Base-by-base conservation (phyloP, 1,140 invertebrate genomes). In the Macrostomum lignano region DNA sequence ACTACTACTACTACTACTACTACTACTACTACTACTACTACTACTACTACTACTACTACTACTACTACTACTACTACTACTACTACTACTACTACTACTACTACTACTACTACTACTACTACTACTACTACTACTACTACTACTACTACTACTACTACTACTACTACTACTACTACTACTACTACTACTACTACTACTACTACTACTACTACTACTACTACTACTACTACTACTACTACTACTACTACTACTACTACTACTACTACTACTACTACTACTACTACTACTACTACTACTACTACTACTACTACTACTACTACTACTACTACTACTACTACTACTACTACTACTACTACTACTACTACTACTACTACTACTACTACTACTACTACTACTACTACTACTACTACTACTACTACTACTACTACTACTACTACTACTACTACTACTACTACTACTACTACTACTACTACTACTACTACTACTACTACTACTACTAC, bases 21-120 rank as follows among this genome's bases (percentile, higher is more conserved):
- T 34, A 34, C 33, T 34, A 34, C 33, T 34, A 34, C 33, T 34
- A 34, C 33, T 34, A 34, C 33, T 34, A 34, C 33, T 34, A 34
- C 33, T 34, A 34, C 33, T 34, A 34, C 33, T 34, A 34, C 33
- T 34, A 34, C 33, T 34, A 34, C 33, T 34, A 34, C 33, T 34
- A 34, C 33, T 34, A 34, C 33, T 34, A 34, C 33, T 34, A 34
- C 33, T 34, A 34, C 33, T 34, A 34, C 33, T 34, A 34, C 33
- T 34, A 34, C 33, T 34, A 34, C 33, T 34, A 34, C 33, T 34
- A 34, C 33, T 34, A 34, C 33, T 34, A 34, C 33, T 34, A 34
- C 33, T 34, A 34, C 33, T 34, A 34, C 33, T 34, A 34, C 33
- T 34, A 34, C 33, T 34, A 34, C 33, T 34, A 34, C 33, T 34